Evolutionary conservation across 2,113 vertebrate genomes (phyloP).

Genomic region (Dunckerocampus dactyliophorus): DNA sequence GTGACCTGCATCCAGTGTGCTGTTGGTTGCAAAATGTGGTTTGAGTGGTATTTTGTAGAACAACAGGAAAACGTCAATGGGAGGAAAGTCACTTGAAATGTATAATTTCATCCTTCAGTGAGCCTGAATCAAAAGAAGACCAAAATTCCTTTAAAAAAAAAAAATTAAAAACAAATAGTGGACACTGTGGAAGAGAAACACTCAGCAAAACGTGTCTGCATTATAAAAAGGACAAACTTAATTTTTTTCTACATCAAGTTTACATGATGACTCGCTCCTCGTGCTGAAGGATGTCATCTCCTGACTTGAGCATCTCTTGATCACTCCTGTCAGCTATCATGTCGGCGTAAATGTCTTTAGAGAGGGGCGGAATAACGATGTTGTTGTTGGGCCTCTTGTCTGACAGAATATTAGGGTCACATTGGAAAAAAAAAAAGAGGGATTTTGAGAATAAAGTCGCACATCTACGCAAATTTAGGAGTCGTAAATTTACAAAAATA

Average conservation of each 20-base stretch:
- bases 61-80: conserved; percentile 33
- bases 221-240: conserved; percentile 34
- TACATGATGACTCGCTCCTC: conserved; percentile 31
- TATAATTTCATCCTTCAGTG: conserved; percentile 57
- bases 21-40: conserved; percentile 42
- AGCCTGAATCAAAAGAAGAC: conserved; percentile 34
- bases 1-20: conserved; percentile 40
- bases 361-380: neutral
- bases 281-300: conserved; percentile 18
- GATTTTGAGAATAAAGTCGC: no score
- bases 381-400: no score
- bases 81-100: conserved; percentile 35
- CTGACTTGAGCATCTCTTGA: neutral
- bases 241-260: conserved; percentile 44
- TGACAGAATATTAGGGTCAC: no score
- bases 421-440: no score
- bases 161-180: neutral
- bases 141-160: conserved; percentile 32
- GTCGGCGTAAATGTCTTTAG: neutral
- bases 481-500: no score
- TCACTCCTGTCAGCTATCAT: conserved; percentile 15
- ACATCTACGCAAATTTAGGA: no score
- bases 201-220: conserved; percentile 12
- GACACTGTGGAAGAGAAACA: neutral
- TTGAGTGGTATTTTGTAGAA: conserved; percentile 36